Base-by-base conservation (phyloP, 2,797 vertebrate genomes). In the Oryzias sinensis region DNA sequence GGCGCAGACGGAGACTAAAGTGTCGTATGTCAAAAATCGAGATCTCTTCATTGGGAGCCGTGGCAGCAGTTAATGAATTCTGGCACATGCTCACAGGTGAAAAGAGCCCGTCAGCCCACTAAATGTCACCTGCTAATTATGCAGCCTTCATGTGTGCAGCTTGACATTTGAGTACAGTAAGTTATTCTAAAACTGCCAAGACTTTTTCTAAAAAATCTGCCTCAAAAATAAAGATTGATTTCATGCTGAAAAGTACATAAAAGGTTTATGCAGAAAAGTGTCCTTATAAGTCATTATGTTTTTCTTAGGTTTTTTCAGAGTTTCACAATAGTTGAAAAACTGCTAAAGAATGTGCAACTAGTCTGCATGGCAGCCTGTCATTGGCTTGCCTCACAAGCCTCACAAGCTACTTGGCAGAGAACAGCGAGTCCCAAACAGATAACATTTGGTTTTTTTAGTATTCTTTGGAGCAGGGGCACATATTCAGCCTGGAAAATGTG, bases 1-100 rank as follows among this genome's bases (percentile, higher is more conserved):
- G 74, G 77, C 70, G 72, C 9, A 57, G 76, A 83, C 74, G 57
- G 59, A 81, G 62, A 88, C 66, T 5, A 90, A 88, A 84, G 79
- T 48, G 46, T 79, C 85, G 84, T 81, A 80, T 84, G 87, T 82
- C 84, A 86, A 88, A 88, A 87, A 89, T 88, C 82, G 89, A 80
- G 84, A 89, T 71, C 65, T 85, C 77, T 81, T 90, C 85, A 90
- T 90, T 86, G 88, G 79, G 73, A 76, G 58, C 57, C 29, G 73
- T 75, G 80, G 86, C 77, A 80, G 82, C 79, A 74, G 63, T 65
- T 88, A 86, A 90, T 84, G 77, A 86, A 72, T 76, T 84, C 65
- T 64, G 68, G 62, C 66, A 71, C 59, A 58, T 66, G 41, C 64
- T 70, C 70, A 75, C 68, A 63, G 80, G 72, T 82, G 15, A 16